Percentiles rank a stretch among this genome's conserved stretches.
These are phyloP conservation scores for Phaethon lepturus DNA, from an alignment of 2,113 vertebrate genomes.

Conservation along the genomic window DNA sequence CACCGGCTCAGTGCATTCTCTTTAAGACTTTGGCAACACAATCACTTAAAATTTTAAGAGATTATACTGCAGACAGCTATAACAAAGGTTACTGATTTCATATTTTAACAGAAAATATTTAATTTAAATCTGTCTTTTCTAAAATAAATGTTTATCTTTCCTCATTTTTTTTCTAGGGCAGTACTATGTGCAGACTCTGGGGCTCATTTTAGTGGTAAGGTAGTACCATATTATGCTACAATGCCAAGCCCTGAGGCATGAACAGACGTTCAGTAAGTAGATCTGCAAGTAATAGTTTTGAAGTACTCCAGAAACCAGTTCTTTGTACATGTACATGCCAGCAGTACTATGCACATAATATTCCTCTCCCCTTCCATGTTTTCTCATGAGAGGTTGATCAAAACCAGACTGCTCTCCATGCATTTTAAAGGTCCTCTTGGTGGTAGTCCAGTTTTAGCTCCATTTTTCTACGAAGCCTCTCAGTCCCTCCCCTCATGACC, in stretches of 20 bases:
- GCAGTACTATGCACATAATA: neutral
- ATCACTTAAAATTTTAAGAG: neutral
- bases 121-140: neutral
- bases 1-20: neutral
- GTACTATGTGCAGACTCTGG: neutral
- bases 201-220: neutral
- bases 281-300: neutral
- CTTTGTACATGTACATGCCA: neutral
- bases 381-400: neutral
- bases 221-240: neutral
- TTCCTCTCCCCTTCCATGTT: neutral
- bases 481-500: neutral
- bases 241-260: neutral
- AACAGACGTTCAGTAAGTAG: neutral
- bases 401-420: neutral
- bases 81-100: neutral
- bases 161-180: neutral
- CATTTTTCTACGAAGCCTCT: neutral
- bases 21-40: neutral
- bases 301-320: constrained; percentile 5
- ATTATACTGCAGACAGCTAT: neutral
- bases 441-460: neutral
- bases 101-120: constrained; percentile 1
- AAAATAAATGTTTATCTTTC: neutral
- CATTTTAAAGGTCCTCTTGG: neutral